Conservation (phyloP, 92 coral and sea anemone species). For the Palythoa grandis region DNA sequence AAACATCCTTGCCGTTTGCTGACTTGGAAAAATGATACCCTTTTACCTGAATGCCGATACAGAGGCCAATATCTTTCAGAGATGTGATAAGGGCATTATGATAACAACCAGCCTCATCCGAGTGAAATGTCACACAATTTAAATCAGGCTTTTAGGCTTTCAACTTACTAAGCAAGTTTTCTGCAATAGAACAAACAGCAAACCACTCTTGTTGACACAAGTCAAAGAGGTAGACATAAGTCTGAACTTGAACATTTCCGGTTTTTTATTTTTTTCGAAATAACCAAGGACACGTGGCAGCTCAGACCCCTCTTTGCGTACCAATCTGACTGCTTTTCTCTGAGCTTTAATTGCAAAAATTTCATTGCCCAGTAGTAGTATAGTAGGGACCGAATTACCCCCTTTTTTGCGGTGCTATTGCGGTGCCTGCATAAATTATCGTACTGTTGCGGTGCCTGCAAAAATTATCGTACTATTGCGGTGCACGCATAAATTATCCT, state of each 20-base stretch:
- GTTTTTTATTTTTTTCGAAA: background rate
- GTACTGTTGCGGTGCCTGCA: too few relatives aligned
- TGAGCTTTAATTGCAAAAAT: conserved; percentile 15
- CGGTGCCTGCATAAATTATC: too few relatives aligned
- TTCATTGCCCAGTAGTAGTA: conserved; percentile 21
- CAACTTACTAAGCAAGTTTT: conserved; percentile 40
- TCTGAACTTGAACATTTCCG: conserved; percentile 29
- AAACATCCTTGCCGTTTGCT: conserved; percentile 58
- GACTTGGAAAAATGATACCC: conserved; percentile 56
- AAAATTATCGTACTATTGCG: too few relatives aligned
- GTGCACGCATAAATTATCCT: too few relatives aligned
- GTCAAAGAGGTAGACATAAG: conserved; percentile 50
- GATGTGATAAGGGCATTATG: conserved; percentile 56
- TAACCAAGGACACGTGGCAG: conserved; percentile 22
- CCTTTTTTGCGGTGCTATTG: too few relatives aligned
- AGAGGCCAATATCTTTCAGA: conserved; percentile 47
- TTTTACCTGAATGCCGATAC: conserved; percentile 34
- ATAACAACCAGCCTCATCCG: conserved; percentile 63
- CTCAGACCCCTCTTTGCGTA: conserved; percentile 27
- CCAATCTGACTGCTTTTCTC: conserved; percentile 35
- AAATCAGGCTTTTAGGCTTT: conserved; percentile 43
- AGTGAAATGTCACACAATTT: conserved; percentile 46
- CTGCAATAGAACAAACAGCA: conserved; percentile 50
- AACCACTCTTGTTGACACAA: conserved; percentile 60
- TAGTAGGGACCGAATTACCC: too few relatives aligned